A percentile compares a stretch with the other conserved stretches of the same genome.
Evolutionary conservation across 2,113 vertebrate species (phyloP).

Genomic region (Grammomys surdaster): DNA sequence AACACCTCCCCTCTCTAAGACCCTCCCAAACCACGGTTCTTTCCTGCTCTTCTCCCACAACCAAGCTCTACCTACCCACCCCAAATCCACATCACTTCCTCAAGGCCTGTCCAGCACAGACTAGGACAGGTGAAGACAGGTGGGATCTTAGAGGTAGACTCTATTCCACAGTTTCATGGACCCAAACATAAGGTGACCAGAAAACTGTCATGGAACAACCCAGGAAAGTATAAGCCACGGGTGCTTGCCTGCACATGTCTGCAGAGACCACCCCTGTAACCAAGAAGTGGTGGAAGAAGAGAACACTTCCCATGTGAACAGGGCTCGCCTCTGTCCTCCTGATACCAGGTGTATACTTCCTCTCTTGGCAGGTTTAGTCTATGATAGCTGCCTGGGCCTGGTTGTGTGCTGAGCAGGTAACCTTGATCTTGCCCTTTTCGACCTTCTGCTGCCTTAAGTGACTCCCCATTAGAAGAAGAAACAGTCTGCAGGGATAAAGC

Average conservation of each 20-base stretch:
- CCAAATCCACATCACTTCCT: background rate
- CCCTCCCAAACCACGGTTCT: background rate
- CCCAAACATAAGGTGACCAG: background rate
- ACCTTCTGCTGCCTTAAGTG: background rate
- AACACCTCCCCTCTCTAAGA: background rate
- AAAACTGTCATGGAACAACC: background rate
- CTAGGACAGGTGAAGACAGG: too few relatives aligned
- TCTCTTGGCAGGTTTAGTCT: background rate
- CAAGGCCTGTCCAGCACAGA: background rate
- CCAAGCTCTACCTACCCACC: background rate
- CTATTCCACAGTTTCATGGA: background rate
- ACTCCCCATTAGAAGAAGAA: background rate
- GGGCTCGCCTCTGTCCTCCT: background rate
- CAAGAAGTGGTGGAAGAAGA: slow-evolving; percentile 53
- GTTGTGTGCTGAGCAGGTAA: background rate
- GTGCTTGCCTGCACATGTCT: background rate
- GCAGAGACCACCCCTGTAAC: background rate
- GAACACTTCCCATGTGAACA: background rate
- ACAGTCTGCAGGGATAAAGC: background rate
- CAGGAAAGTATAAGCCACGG: background rate
- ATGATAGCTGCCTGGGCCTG: background rate
- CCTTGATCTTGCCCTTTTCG: background rate
- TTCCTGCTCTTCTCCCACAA: background rate
- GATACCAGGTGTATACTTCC: background rate
- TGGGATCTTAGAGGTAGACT: background rate